Percentiles rank a stretch among this genome's conserved stretches.
Conservation (phyloP, 2,113 vertebrate genomes). For the Eulemur rufifrons region DNA sequence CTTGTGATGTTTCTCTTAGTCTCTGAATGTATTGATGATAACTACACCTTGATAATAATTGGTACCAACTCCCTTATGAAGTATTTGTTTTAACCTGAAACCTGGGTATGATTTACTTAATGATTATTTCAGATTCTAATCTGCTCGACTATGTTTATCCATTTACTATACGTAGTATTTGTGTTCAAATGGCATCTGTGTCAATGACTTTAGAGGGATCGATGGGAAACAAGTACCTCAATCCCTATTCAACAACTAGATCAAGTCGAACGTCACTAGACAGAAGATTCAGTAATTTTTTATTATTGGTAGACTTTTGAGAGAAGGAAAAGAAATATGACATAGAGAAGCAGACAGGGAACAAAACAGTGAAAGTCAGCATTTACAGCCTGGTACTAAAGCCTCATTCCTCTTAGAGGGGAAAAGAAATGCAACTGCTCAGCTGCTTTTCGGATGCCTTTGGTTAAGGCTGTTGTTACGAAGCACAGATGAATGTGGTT, state of each 20-base stretch:
- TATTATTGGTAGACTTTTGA: not conserved
- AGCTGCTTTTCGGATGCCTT: not conserved
- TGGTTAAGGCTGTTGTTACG: accelerated
- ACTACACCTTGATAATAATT: not conserved
- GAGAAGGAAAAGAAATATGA: not conserved
- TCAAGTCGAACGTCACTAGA: not conserved
- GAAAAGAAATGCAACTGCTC: not conserved
- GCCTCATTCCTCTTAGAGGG: not conserved
- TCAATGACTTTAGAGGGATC: not conserved
- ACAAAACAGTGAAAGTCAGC: not conserved
- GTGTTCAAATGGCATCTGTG: not conserved
- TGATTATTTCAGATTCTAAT: not conserved
- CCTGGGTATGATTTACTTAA: not conserved
- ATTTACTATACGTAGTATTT: not conserved
- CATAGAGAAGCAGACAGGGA: not conserved
- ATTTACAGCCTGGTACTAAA: not conserved
- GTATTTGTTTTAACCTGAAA: not conserved
- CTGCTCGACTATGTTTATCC: not conserved
- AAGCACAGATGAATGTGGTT: accelerated
- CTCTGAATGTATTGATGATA: not conserved
- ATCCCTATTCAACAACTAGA: not conserved
- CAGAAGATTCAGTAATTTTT: not conserved
- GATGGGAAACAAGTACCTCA: not conserved
- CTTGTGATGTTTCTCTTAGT: not conserved
- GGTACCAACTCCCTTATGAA: not conserved